Percentiles rank a stretch among this genome's conserved stretches.
phyloP scores from a whole-genome alignment of 2,888 invertebrate genomes.

The Cantharis rustica region DNA sequence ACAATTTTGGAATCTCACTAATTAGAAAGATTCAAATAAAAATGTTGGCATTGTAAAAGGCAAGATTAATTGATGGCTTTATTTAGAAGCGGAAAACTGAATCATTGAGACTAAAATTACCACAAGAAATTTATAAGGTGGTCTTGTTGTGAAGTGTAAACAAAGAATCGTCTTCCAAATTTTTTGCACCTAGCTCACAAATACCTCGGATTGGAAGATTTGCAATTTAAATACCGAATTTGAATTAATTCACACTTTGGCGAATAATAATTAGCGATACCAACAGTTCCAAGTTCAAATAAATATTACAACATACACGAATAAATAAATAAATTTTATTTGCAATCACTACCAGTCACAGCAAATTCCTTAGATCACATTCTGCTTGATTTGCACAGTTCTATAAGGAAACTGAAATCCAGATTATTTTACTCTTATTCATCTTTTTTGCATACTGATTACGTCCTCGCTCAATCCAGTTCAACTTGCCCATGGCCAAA shows the following conservation, averaged over 20 bases:
- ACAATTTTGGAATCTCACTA: background rate
- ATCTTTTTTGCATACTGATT: background rate
- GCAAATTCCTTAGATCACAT: background rate
- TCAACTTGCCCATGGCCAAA: background rate
- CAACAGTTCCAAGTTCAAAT: background rate
- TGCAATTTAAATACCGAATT: background rate
- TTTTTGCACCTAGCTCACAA: background rate
- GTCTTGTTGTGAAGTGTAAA: background rate
- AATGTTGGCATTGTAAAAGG: background rate
- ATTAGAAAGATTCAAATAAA: background rate
- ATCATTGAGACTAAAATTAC: background rate
- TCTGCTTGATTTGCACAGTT: background rate
- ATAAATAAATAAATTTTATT: background rate
- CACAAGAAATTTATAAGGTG: background rate
- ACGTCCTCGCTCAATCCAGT: background rate
- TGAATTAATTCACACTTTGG: background rate
- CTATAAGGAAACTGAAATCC: background rate
- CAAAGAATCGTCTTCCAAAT: background rate
- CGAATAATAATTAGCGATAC: background rate
- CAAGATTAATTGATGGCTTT: background rate
- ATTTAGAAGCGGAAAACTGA: background rate
- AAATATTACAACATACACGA: background rate
- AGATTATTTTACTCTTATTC: background rate
- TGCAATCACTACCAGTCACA: background rate
- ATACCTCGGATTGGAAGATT: background rate